Evolutionary conservation across 2,888 invertebrate genomes (phyloP).

Genomic region (Melanchra persicariae): DNA sequence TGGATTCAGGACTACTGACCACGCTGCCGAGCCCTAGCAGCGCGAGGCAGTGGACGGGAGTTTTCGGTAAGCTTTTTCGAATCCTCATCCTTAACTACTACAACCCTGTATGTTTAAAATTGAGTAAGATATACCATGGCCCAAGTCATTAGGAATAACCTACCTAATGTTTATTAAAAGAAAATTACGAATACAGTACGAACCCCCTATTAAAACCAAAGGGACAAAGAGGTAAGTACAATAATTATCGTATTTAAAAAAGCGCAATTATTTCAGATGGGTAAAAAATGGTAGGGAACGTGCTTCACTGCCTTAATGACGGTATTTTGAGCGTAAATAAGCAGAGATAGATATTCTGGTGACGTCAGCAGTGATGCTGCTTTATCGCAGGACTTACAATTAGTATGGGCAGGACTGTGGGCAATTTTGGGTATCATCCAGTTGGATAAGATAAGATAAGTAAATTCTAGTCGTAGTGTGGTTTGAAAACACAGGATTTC

Average conservation of each 20-base stretch:
- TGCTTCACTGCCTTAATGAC: constrained; percentile 51
- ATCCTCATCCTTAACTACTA: too few species aligned
- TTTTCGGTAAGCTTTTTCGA: too few species aligned
- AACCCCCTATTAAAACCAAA: constrained; percentile 38
- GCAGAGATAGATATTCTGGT: constrained; percentile 44
- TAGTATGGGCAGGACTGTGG: background rate
- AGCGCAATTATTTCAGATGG: constrained; percentile 51
- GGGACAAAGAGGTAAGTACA: constrained; percentile 47
- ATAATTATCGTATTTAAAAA: constrained; percentile 59
- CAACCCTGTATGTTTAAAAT: too few species aligned
- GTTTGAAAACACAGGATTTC: too few species aligned
- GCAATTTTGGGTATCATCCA: too few species aligned
- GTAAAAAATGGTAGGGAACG: constrained; percentile 48
- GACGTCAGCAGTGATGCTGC: constrained; percentile 12
- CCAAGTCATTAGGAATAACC: too few species aligned
- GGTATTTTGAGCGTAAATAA: constrained; percentile 21
- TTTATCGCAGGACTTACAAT: constrained; percentile 14
- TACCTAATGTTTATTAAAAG: constrained; percentile 15
- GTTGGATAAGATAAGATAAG: too few species aligned
- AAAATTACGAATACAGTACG: constrained; percentile 16
- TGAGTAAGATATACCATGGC: too few species aligned
- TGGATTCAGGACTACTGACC: too few species aligned
- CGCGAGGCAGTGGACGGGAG: too few species aligned
- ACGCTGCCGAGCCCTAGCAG: too few species aligned
- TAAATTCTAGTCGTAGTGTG: too few species aligned